Evolutionary conservation across 2,888 invertebrate genomes (phyloP).

Genomic region (Cephus spinipes): DNA sequence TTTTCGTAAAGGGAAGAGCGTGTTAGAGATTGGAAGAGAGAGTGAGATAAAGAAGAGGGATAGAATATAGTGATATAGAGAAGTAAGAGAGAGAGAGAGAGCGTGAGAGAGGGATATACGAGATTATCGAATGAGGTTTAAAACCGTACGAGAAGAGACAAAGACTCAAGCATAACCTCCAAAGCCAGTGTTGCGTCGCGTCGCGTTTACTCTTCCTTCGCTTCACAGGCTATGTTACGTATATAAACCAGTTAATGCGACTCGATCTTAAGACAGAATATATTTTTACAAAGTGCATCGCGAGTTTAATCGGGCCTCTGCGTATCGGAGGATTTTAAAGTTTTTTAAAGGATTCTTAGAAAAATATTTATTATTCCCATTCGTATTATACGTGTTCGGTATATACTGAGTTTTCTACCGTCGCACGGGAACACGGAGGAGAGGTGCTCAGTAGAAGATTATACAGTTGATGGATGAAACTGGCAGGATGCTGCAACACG

Average conservation of each 20-base stretch:
- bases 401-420: neutral
- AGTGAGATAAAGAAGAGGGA: constrained; percentile 9
- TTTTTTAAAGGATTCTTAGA: neutral
- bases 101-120: constrained; percentile 11
- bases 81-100: constrained; percentile 8
- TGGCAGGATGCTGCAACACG: constrained; percentile 65
- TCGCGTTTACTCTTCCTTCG: constrained; percentile 3
- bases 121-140: constrained; percentile 1
- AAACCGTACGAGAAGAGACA: constrained; percentile 2
- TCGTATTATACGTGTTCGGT: neutral
- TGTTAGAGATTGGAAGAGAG: constrained; percentile 18
- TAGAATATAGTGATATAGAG: constrained; percentile 3
- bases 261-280: neutral
- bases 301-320: neutral
- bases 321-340: neutral
- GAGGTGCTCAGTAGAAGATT: neutral
- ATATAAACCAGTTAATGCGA: neutral
- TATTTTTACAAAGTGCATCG: constrained; percentile 6
- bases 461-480: constrained; percentile 59
- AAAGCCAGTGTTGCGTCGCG: constrained; percentile 34
- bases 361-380: neutral
- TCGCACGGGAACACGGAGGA: neutral
- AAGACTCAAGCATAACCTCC: constrained; percentile 49
- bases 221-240: neutral
- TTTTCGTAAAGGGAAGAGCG: constrained; percentile 31